Evolutionary conservation across 2,113 vertebrate genomes (phyloP), one percentile per base, ranked within the genome.

Genomic region (Entelurus aequoreus): DNA sequence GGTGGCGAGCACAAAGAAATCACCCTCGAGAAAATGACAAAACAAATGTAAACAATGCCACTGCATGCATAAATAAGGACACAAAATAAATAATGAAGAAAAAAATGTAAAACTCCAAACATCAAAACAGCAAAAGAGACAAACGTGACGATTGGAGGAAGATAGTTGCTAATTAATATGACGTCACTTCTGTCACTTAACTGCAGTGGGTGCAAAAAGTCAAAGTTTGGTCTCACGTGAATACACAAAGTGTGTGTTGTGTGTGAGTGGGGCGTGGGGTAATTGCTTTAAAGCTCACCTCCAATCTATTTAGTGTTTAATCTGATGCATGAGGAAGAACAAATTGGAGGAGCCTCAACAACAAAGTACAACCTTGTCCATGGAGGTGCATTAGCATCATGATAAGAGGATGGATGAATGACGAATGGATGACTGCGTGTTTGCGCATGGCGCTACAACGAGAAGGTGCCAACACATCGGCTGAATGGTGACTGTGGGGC

Each of bases 1-100:
- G 42, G 55, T 48, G 36, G 66, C 16, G 65, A 52, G 57, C 50
- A 47, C 5, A 28, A 16, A 54, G 51, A n/a, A 60, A 58, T 7
- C 2, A 28, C 28, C 42, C 57, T 78, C 72, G 66, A 65, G 62
- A 77, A 67, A 65, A 8, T 50, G 51, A 82, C 74, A 62, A 46
- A 51, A 73, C 48, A 72, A 81, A 86, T 86, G 84, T 87, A 88
- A 87, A 89, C 81, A 85, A 79, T 70, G 50, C 79, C 69, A 79
- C 68, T 66, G 74, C 83, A 82, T 80, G 70, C 78, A 82, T 82
- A 83, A 81, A 86, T 83, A 77, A 78, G 61, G 38, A 57, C 42
- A 21, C 44, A 66, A 64, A 69, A 87, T 84, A 87, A 89, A 88
- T 85, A 81, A 75, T 60, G 69, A 42, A 57, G 63, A 71, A 51